A percentile compares a stretch with the other conserved stretches of the same genome.
Conservation (phyloP, 2,797 vertebrate species). For the Falco rusticolus region DNA sequence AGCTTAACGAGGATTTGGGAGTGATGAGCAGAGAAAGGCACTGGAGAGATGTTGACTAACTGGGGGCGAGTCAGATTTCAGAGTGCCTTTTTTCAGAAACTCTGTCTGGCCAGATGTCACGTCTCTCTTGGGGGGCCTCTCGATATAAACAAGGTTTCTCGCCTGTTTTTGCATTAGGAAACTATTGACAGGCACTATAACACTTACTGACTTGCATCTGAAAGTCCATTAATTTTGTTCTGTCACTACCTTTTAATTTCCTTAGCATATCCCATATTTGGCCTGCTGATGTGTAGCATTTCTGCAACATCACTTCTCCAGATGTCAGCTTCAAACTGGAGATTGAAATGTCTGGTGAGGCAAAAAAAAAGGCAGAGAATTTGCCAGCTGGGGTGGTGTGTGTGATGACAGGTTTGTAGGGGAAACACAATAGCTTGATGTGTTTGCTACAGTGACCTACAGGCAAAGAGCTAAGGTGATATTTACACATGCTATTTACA, state of each 20-base stretch:
- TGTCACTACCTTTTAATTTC: slow-evolving; percentile 10
- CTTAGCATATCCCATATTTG: background rate
- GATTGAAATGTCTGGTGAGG: slow-evolving; percentile 13
- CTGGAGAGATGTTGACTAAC: background rate
- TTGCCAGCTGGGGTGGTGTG: background rate
- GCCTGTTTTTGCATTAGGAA: background rate
- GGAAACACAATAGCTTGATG: background rate
- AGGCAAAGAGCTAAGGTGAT: slow-evolving; percentile 11
- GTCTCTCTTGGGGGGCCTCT: background rate
- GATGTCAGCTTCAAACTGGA: slow-evolving; percentile 47
- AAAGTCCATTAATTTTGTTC: slow-evolving; percentile 5
- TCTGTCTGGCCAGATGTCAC: background rate
- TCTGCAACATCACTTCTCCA: slow-evolving; percentile 47
- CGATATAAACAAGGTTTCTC: background rate
- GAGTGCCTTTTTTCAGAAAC: background rate
- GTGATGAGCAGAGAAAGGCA: background rate
- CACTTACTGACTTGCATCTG: background rate
- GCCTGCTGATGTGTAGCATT: background rate
- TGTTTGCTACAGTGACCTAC: background rate
- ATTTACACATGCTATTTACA: slow-evolving; percentile 17
- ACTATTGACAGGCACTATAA: background rate
- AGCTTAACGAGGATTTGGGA: background rate
- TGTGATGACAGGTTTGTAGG: background rate
- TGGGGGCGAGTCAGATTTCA: background rate
- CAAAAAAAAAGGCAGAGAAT: background rate